Conservation (phyloP, 2,113 vertebrate species). For the Tonatia bakeri region DNA sequence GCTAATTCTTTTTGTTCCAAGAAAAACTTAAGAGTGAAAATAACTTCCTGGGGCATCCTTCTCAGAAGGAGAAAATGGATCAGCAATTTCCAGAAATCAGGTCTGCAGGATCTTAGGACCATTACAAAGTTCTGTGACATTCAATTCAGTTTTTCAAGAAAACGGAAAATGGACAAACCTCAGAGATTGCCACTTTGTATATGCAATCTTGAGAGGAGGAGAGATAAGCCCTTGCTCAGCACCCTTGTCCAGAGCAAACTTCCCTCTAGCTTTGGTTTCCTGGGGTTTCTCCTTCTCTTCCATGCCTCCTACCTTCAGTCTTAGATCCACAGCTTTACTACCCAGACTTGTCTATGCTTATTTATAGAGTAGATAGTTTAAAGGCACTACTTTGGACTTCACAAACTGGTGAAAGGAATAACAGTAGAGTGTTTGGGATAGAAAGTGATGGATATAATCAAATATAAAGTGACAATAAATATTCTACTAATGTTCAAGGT, state of each 20-base stretch:
- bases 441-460: neutral
- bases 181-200: neutral
- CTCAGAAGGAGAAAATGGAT: constrained; percentile 48
- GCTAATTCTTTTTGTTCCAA: constrained; percentile 58
- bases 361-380: neutral
- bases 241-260: neutral
- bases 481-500: neutral
- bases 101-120: constrained; percentile 10
- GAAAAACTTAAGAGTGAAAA: constrained; percentile 49
- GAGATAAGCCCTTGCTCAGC: neutral
- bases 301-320: neutral
- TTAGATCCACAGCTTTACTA: neutral
- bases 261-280: neutral
- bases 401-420: neutral
- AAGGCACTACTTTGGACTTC: neutral
- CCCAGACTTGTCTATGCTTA: neutral
- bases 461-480: neutral
- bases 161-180: neutral
- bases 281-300: neutral
- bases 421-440: neutral
- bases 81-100: constrained; percentile 56
- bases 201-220: neutral
- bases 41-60: constrained; percentile 57
- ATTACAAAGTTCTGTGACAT: constrained; percentile 36
- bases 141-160: constrained; percentile 33